A percentile compares a stretch with the other conserved stretches of the same genome.
phyloP scores from a whole-genome alignment of 2,888 invertebrate genomes.

The Phengaris alcon region DNA sequence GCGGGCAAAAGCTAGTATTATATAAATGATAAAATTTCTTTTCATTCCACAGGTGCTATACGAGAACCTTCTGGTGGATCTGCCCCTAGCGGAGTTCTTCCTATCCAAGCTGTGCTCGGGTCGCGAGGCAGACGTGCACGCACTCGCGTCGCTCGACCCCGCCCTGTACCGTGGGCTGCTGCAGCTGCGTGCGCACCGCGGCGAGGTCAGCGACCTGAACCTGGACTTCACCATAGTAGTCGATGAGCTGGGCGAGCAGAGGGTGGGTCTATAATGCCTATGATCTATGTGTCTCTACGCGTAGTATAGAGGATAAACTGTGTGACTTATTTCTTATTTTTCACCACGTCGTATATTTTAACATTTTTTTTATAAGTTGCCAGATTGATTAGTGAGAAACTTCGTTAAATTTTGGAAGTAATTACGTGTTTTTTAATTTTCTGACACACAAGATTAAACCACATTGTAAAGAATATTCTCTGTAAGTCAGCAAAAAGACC shows the following conservation, averaged over 20 bases:
- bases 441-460: no score
- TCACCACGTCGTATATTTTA: no score
- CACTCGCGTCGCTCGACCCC: constrained; percentile 95
- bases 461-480: no score
- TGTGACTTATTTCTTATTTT: no score
- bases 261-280: constrained; percentile 66
- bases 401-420: no score
- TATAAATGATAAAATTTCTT: no score
- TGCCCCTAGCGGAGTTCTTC: constrained; percentile 98
- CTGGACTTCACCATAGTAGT: constrained; percentile 95
- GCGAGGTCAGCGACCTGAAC: constrained; percentile 92
- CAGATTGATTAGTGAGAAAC: no score
- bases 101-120: constrained; percentile 83
- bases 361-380: no score
- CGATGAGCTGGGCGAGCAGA: constrained; percentile 93
- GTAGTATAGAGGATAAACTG: no score
- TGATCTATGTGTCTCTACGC: background rate
- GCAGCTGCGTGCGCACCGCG: constrained; percentile 89
- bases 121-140: constrained; percentile 93
- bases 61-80: constrained; percentile 95
- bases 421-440: no score
- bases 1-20: no score
- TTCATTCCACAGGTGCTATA: constrained; percentile 86
- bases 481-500: no score
- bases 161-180: constrained; percentile 94